phyloP scores from a whole-genome alignment of 2,113 vertebrate genomes.

The Furnarius figulus region DNA sequence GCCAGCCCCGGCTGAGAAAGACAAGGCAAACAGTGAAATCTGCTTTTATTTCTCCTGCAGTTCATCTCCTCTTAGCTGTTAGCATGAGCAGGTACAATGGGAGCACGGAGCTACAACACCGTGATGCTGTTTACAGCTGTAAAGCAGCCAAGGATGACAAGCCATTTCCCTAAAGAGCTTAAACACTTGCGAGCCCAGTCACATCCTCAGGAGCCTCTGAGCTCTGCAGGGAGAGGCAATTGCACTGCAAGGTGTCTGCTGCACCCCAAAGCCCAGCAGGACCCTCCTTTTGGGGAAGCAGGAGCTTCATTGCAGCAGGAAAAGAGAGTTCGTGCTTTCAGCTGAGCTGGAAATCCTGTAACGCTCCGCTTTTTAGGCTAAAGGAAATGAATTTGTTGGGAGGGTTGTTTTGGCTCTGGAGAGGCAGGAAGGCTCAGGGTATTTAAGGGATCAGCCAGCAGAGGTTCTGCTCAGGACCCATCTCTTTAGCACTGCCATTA shows the following conservation, averaged over 20 bases:
- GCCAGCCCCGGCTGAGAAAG: not conserved
- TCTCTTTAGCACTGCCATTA: not conserved
- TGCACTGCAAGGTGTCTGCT: not conserved
- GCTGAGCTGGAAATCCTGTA: not conserved
- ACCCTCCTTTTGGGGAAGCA: not conserved
- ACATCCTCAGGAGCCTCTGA: not conserved
- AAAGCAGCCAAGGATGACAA: slow-evolving; percentile 6
- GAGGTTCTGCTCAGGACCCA: not conserved
- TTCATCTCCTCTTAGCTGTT: not conserved
- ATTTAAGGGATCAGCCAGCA: not conserved
- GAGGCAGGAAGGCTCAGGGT: not conserved
- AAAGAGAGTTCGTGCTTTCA: not conserved
- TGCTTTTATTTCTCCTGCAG: not conserved
- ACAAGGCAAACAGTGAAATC: not conserved
- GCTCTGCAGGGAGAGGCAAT: not conserved
- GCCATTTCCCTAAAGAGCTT: slow-evolving; percentile 10
- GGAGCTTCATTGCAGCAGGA: not conserved
- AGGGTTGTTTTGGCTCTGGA: not conserved
- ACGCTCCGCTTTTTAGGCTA: not conserved
- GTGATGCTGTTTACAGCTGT: slow-evolving; percentile 17
- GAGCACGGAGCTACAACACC: not conserved
- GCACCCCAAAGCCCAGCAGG: not conserved
- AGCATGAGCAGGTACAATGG: not conserved
- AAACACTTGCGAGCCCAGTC: slow-evolving; percentile 8
- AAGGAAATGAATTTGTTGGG: not conserved